Percentiles rank a stretch among this genome's conserved stretches.
phyloP scores from a whole-genome alignment of 2,888 invertebrate species.

The Hydrotaea cyrtoneurina region DNA sequence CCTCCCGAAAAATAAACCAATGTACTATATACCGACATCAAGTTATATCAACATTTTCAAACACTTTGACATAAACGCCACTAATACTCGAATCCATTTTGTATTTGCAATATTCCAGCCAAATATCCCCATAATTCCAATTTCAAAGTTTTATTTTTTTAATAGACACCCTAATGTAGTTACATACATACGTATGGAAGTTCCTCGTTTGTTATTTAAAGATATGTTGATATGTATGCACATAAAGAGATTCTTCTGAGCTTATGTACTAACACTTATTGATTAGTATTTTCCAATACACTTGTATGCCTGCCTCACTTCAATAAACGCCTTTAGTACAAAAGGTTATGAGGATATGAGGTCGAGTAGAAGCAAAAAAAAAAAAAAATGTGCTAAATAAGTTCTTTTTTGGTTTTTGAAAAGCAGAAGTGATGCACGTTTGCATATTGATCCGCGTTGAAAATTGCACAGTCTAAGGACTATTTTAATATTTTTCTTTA shows the following conservation, averaged over 20 bases:
- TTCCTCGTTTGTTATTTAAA: no score
- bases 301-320: neutral
- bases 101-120: no score
- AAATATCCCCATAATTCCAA: no score
- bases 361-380: conserved; percentile 35
- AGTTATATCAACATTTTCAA: no score
- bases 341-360: conserved; percentile 36
- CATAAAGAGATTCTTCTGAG: neutral
- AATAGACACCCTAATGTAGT: no score
- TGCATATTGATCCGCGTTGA: neutral
- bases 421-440: neutral
- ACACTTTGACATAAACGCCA: no score
- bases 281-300: conserved; percentile 1
- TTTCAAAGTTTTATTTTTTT: neutral
- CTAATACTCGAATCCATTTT: no score
- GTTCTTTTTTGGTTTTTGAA: neutral
- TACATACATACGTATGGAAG: neutral
- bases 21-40: no score
- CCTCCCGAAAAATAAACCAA: no score
- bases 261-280: conserved; percentile 20
- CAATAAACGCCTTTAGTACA: conserved; percentile 22
- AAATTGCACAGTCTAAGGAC: neutral
- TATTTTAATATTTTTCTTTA: neutral
- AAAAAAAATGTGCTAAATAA: neutral
- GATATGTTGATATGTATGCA: neutral